Evolutionary conservation across 1,140 invertebrate species (phyloP), one percentile per base, ranked within the genome.

Genomic region (Neoseiulus cucumeris): DNA sequence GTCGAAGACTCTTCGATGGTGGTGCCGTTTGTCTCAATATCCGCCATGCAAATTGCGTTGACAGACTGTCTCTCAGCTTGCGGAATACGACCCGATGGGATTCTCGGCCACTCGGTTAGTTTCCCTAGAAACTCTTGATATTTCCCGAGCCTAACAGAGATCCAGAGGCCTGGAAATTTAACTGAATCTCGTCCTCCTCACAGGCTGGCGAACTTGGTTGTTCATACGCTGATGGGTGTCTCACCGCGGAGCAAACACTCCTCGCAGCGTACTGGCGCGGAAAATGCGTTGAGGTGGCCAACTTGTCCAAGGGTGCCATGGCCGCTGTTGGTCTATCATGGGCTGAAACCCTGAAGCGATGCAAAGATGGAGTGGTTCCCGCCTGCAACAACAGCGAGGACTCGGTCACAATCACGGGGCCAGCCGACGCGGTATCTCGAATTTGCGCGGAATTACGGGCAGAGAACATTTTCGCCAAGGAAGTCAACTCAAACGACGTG

Each of bases 371-470:
- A 71, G 75, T 95, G 70, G 82, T 82, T 65, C 84, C 89, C 2
- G 94, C 91, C n/a, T 97, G 93, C 75, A 87, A 96, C 76, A 97
- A 97, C 75, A 83, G 87, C 39, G 79, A 77, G 17, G 89, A 95
- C 73, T 91, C 85, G 66, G 89, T 95, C 1, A 93, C 92, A 0
- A 81, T 98, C 51, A 94, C 92, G 1, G 93, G 94, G 0, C 85
- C 88, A 1, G 79, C 81, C 7, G 79, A 80, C 1, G 78, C 80
- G 2, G 79, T 93, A 1, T 72, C 76, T 0, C 80, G 82, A 66
- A 88, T 94, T 70, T 82, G 89, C 0, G 80, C 80, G 18, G 72
- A 84, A 66, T 75, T 94, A 18, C 81, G 84, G 67, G 78, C 76
- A 0, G 82, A 91, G 73, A 82, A 84, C 7, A 82, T 92, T 30